These are phyloP conservation scores for Diabrotica virgifera DNA, from an alignment of 1,140 invertebrate genomes.

Conservation along the genomic window DNA sequence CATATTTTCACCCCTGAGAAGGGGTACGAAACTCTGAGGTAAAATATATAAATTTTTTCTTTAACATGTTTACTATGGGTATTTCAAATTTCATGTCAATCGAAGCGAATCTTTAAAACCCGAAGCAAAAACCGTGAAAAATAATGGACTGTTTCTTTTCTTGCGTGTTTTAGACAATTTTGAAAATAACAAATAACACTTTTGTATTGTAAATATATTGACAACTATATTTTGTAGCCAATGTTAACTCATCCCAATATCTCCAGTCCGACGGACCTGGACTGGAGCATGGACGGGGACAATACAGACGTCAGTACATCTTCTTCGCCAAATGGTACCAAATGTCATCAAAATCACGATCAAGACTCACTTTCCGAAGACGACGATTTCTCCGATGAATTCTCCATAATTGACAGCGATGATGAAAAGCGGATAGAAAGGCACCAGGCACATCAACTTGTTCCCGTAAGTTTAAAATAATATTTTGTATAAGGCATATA, in stretches of 20 bases:
- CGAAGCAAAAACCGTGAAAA: too few species aligned
- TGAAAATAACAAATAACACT: too few species aligned
- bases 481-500: too few species aligned
- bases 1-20: too few species aligned
- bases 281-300: constrained; percentile 44
- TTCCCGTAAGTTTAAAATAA: neutral
- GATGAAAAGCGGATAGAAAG: constrained; percentile 42
- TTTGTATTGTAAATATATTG: too few species aligned
- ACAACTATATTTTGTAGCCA: neutral
- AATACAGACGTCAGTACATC: constrained; percentile 44
- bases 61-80: too few species aligned
- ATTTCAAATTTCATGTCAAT: too few species aligned
- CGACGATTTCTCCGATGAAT: constrained; percentile 48
- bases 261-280: constrained; percentile 31
- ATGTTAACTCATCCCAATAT: neutral
- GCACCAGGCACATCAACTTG: constrained; percentile 25
- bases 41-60: too few species aligned
- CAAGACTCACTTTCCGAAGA: constrained; percentile 47
- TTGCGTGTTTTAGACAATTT: too few species aligned
- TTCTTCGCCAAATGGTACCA: constrained; percentile 35
- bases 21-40: too few species aligned
- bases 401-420: constrained; percentile 46
- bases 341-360: constrained; percentile 32
- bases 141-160: too few species aligned
- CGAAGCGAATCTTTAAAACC: too few species aligned